Percentiles rank a stretch among this genome's conserved stretches.
Evolutionary conservation across 2,888 invertebrate genomes (phyloP).

Genomic region (Timandra comae): DNA sequence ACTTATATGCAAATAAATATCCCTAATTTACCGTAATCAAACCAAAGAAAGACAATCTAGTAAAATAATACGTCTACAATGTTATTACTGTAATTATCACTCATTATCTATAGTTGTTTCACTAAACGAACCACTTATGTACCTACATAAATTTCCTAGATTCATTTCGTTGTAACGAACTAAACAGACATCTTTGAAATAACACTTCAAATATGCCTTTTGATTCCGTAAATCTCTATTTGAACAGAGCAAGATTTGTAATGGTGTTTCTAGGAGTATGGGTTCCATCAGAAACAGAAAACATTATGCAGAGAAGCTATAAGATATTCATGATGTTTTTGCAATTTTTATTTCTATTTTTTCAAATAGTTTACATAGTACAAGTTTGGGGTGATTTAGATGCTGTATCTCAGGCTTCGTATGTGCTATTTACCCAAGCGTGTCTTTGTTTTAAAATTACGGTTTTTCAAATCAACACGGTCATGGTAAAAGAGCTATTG

Average conservation of each 20-base stretch:
- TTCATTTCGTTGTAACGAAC: too few species aligned
- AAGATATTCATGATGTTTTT: conserved; percentile 44
- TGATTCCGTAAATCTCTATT: conserved; percentile 41
- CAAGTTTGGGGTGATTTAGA: conserved; percentile 63
- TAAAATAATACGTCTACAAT: too few species aligned
- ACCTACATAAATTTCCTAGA: too few species aligned
- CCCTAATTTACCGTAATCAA: too few species aligned
- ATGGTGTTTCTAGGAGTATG: conserved; percentile 62
- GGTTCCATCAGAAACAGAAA: conserved; percentile 40
- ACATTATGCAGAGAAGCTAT: conserved; percentile 29
- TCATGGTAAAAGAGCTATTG: conserved; percentile 37
- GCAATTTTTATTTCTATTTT: conserved; percentile 54
- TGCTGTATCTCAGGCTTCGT: conserved; percentile 57
- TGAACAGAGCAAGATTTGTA: conserved; percentile 54
- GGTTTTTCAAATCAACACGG: conserved; percentile 47
- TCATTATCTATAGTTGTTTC: too few species aligned
- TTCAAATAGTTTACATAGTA: conserved; percentile 53
- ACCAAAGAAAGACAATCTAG: too few species aligned
- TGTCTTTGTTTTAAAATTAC: conserved; percentile 62
- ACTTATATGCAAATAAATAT: too few species aligned
- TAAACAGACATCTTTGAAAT: too few species aligned
- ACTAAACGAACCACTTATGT: too few species aligned
- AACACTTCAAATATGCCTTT: conserved; percentile 17
- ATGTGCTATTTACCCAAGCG: conserved; percentile 60
- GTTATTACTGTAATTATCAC: too few species aligned